phyloP scores from a whole-genome alignment of 2,888 invertebrate genomes.

The Phyllotreta striolata region DNA sequence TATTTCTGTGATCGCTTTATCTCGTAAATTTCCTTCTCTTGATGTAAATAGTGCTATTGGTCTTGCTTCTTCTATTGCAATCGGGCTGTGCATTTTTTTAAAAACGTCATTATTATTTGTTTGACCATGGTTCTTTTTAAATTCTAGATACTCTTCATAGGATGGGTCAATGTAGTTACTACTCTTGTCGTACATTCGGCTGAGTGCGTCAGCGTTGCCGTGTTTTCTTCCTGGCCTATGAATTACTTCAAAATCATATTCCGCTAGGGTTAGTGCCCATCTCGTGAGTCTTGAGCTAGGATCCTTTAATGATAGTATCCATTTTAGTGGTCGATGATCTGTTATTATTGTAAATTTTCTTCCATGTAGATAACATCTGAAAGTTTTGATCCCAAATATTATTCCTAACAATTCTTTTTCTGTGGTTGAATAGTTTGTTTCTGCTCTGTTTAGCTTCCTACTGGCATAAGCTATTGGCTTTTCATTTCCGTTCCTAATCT shows the following conservation, averaged over 20 bases:
- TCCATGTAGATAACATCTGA: constrained; percentile 8
- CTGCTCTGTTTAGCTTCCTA: constrained; percentile 27
- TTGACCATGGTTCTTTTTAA: neutral
- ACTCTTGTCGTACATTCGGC: neutral
- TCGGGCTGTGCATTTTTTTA: no score
- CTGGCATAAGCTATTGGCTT: constrained; percentile 33
- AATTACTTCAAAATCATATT: constrained; percentile 28
- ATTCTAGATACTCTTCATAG: neutral
- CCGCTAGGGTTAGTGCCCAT: constrained; percentile 21
- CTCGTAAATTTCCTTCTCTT: no score
- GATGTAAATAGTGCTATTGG: no score
- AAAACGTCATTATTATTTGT: neutral
- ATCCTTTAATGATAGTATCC: constrained; percentile 20
- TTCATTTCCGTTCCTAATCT: constrained; percentile 31
- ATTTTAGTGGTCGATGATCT: constrained; percentile 22
- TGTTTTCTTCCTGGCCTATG: constrained; percentile 10
- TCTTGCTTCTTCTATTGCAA: no score
- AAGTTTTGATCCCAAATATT: constrained; percentile 17
- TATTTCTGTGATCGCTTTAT: neutral
- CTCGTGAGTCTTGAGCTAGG: constrained; percentile 14
- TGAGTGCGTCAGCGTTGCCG: constrained; percentile 3
- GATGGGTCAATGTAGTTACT: neutral
- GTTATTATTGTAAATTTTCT: constrained; percentile 23
- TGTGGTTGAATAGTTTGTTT: constrained; percentile 12
- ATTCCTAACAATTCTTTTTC: constrained; percentile 24